Conservation (phyloP, 2,797 vertebrate genomes). For the Falco rusticolus region DNA sequence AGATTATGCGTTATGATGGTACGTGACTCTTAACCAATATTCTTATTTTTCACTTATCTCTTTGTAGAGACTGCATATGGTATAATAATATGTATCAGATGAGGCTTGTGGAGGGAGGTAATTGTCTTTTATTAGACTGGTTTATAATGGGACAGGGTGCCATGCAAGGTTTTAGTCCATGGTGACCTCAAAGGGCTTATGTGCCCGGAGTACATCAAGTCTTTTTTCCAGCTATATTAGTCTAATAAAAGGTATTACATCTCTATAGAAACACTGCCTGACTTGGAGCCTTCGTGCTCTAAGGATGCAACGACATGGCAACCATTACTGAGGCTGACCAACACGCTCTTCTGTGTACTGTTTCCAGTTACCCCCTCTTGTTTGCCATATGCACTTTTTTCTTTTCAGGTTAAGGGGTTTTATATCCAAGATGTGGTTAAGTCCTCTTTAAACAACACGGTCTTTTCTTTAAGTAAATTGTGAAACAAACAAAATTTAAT, state of each 20-base stretch:
- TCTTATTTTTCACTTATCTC: neutral
- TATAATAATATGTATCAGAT: neutral
- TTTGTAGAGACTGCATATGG: neutral
- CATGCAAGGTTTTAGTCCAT: neutral
- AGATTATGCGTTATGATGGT: neutral
- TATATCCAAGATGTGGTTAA: neutral
- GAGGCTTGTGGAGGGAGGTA: neutral
- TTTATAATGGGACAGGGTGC: neutral
- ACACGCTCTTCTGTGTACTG: neutral
- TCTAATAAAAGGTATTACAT: conserved; percentile 48
- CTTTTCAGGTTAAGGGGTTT: neutral
- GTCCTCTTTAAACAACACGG: neutral
- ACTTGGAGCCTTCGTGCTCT: neutral
- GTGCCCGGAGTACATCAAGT: neutral
- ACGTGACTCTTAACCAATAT: neutral
- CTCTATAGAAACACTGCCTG: neutral
- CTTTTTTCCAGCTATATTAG: neutral
- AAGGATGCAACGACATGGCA: neutral
- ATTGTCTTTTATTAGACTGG: conserved; percentile 22
- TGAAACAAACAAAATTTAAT: neutral
- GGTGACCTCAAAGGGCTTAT: neutral
- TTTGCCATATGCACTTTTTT: neutral
- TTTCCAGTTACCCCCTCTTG: neutral
- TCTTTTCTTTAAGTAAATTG: neutral
- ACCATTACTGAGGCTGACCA: neutral